Evolutionary conservation across 35 echinoderm and acorn worm species (phyloP).

Genomic region (Patiria miniata): DNA sequence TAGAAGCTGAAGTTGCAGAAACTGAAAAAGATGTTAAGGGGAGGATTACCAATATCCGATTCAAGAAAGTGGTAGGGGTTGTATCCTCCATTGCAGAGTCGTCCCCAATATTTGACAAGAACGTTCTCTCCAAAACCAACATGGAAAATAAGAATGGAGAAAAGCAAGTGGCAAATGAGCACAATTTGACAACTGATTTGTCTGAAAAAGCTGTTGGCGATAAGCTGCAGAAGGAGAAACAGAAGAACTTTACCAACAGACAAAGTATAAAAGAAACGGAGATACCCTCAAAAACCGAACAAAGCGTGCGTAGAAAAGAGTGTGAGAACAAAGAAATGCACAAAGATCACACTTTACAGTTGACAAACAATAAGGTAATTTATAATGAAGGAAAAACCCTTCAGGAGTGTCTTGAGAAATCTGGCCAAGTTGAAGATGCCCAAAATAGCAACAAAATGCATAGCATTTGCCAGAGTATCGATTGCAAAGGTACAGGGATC

Average conservation of each 20-base stretch:
- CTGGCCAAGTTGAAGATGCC: conserved; percentile 27
- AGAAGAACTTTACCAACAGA: conserved; percentile 13
- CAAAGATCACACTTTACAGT: conserved; percentile 24
- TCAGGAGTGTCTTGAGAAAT: conserved; percentile 45
- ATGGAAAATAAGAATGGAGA: neutral
- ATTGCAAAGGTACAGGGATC: too few relatives aligned
- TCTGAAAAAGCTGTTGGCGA: conserved; percentile 57
- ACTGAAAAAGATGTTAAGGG: conserved; percentile 10
- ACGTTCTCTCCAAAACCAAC: neutral
- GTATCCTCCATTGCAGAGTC: neutral
- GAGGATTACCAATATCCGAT: neutral
- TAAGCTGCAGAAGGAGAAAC: conserved; percentile 65
- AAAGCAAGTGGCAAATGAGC: neutral
- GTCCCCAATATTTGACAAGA: conserved; percentile 14
- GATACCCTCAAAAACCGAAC: neutral
- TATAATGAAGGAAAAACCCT: conserved; percentile 49
- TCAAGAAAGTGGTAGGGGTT: neutral
- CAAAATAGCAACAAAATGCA: neutral
- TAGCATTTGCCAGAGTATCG: neutral
- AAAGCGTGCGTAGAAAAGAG: conserved; percentile 30
- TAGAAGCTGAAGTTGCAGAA: conserved; percentile 54
- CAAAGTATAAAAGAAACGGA: neutral
- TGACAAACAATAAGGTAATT: conserved; percentile 21
- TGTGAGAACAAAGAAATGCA: conserved; percentile 47
- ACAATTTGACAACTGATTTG: neutral